phyloP scores from a whole-genome alignment of 30 jellyfish, hydroid and myxozoan species.

The Pseudorhiza aurosa region DNA sequence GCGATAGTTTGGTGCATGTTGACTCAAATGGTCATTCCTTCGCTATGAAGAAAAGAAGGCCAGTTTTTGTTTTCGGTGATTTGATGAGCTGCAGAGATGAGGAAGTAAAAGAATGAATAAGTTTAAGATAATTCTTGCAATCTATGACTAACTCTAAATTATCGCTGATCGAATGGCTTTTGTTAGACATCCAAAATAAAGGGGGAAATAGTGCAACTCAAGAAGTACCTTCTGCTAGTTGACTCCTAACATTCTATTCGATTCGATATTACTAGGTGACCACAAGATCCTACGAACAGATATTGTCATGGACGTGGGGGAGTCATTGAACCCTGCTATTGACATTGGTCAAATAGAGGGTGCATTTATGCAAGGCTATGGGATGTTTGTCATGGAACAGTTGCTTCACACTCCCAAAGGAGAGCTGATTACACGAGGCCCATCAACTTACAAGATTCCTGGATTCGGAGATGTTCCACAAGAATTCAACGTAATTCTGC shows the following conservation, averaged over 20 bases:
- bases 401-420: conserved; percentile 39
- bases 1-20: no score
- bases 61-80: no score
- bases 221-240: not conserved
- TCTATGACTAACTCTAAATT: no score
- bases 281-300: conserved; percentile 41
- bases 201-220: no score
- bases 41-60: no score
- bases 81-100: no score
- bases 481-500: conserved; percentile 43
- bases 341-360: conserved; percentile 68
- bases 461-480: conserved; percentile 40
- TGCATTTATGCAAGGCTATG: conserved; percentile 64
- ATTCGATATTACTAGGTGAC: conserved; percentile 29
- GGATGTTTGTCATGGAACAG: conserved; percentile 42
- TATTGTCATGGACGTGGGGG: conserved; percentile 57
- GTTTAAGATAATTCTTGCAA: no score
- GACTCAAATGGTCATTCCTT: no score
- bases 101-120: no score
- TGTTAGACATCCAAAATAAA: no score
- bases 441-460: conserved; percentile 43
- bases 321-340: conserved; percentile 52
- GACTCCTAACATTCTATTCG: not conserved
- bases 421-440: conserved; percentile 26
- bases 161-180: no score